Percentiles rank a stretch among this genome's conserved stretches.
These are phyloP conservation scores for Channa argus DNA, from an alignment of 2,113 vertebrate genomes.

Conservation along the genomic window DNA sequence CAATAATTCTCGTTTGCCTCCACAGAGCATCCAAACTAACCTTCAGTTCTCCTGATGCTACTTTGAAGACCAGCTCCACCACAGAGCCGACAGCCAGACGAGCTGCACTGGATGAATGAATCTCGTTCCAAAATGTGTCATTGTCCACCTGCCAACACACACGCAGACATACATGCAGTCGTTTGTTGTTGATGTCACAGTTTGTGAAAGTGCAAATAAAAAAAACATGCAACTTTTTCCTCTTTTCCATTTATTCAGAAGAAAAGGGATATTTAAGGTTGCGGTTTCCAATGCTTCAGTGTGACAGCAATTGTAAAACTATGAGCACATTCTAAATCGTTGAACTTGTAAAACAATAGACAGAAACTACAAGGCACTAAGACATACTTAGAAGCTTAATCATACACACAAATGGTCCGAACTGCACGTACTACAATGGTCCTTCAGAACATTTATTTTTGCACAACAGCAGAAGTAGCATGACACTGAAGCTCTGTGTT, in stretches of 20 bases:
- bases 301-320: slow-evolving; percentile 27
- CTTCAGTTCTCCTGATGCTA: slow-evolving; percentile 94
- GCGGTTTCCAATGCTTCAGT: slow-evolving; percentile 11
- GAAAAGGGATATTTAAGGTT: slow-evolving; percentile 10
- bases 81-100: slow-evolving; percentile 96
- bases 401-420: slow-evolving; percentile 5
- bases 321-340: slow-evolving; percentile 39
- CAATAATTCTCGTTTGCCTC: not conserved
- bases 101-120: slow-evolving; percentile 94
- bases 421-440: not conserved
- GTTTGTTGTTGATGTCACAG: slow-evolving; percentile 12
- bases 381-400: slow-evolving; percentile 40
- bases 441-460: slow-evolving; percentile 7
- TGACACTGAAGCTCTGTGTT: not conserved
- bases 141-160: slow-evolving; percentile 91
- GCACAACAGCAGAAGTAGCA: not conserved
- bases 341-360: slow-evolving; percentile 44
- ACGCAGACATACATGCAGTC: slow-evolving; percentile 27
- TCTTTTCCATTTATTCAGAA: slow-evolving; percentile 18
- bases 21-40: slow-evolving; percentile 76
- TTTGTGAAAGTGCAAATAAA: not conserved
- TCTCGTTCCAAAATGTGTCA: slow-evolving; percentile 98
- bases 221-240: slow-evolving; percentile 1
- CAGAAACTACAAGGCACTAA: slow-evolving; percentile 14
- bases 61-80: slow-evolving; percentile 97